These are phyloP conservation scores for Pseudonaja textilis DNA, from an alignment of 2,113 vertebrate species.

Conservation along the genomic window DNA sequence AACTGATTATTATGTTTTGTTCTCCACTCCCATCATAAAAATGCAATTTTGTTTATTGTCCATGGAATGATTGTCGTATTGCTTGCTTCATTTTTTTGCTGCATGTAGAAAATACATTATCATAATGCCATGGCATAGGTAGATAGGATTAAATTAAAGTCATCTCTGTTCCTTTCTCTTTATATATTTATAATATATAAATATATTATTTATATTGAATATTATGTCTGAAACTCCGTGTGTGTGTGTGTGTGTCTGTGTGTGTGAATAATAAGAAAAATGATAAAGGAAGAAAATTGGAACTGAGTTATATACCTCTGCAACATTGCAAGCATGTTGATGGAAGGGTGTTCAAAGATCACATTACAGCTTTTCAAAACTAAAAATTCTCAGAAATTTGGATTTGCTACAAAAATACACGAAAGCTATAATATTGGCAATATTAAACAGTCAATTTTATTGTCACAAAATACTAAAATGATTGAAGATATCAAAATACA, in stretches of 20 bases:
- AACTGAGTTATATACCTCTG: background rate
- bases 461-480: background rate
- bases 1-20: background rate
- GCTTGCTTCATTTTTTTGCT: background rate
- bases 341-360: background rate
- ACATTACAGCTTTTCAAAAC: background rate
- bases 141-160: background rate
- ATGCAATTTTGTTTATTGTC: too few relatives aligned
- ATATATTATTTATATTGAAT: background rate
- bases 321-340: background rate
- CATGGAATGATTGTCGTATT: background rate
- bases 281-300: background rate
- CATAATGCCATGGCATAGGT: background rate
- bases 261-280: background rate
- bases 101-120: background rate
- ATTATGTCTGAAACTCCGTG: background rate
- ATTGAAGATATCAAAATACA: background rate
- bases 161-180: background rate
- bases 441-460: background rate
- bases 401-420: background rate
- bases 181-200: too few relatives aligned
- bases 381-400: background rate
- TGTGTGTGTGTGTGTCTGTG: too few relatives aligned
- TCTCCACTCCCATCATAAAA: background rate
- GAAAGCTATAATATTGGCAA: background rate